A percentile compares a stretch with the other conserved stretches of the same genome.
Conservation (phyloP, 2,797 vertebrate genomes). For the Pseudochirops corinnae region DNA sequence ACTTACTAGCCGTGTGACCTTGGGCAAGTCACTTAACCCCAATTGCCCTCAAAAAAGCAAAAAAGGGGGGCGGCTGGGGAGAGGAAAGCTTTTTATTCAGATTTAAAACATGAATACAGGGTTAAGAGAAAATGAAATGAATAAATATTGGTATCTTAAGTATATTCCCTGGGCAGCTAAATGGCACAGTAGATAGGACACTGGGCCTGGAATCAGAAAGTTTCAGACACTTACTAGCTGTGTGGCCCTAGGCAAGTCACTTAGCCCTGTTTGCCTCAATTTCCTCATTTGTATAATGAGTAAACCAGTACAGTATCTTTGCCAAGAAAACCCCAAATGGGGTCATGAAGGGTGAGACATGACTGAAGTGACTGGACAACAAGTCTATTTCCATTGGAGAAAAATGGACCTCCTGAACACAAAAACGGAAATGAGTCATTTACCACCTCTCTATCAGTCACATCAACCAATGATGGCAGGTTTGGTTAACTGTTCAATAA, state of each 20-base stretch:
- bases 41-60: too few relatives aligned
- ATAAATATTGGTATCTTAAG: not conserved
- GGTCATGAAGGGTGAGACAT: not conserved
- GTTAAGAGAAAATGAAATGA: not conserved
- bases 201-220: not conserved
- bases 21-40: too few relatives aligned
- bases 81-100: constrained; percentile 15
- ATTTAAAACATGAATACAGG: constrained; percentile 4
- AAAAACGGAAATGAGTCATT: not conserved
- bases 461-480: fast-evolving
- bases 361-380: not conserved
- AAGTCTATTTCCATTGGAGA: not conserved
- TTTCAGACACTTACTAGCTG: not conserved
- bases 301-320: not conserved
- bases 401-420: not conserved
- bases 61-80: not conserved
- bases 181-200: not conserved
- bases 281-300: not conserved
- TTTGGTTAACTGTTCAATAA: fast-evolving
- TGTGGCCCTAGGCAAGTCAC: not conserved
- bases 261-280: not conserved
- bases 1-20: too few relatives aligned
- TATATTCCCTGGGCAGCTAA: not conserved
- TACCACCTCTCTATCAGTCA: fast-evolving
- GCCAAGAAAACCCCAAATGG: not conserved